Base-by-base conservation (phyloP, 1,140 invertebrate species). In the Glomeris maerens region DNA sequence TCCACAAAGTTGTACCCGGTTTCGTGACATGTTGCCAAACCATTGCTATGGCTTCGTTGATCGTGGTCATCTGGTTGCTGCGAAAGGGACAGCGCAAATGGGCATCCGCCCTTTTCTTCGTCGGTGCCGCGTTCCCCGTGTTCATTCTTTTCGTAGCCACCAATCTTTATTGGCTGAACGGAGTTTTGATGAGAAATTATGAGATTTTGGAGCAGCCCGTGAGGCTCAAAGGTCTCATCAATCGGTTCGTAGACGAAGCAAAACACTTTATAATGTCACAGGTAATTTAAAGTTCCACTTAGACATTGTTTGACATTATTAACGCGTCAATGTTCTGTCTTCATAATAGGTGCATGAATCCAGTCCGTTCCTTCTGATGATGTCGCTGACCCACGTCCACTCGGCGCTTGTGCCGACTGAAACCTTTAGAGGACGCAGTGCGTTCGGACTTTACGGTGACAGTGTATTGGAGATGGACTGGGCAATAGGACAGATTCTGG, bases 401-500 rank as follows among this genome's bases (percentile, higher is more conserved):
- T 57, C 59, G n/a, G 57, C 61, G 10, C 55, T 63, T 27, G 57
- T 57, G 31, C 45, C 55, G 13, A 50, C 53, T 13, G 25, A 52
- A 3, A 21, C 51, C 27, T 62, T 60, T 50, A n/a, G 10, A 3
- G 56, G 57, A 1, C 51, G 46, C 40, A 60, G 59, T 29, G 45
- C 49, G 22, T 55, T 59, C 52, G 60, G 55, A 25, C 51, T 55
- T 13, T 64, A 64, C 50, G 63, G 62, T 7, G 63, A 64, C 50
- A 62, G 56, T 51, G 56, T 66, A 17, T 50, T 59, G 29, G 64
- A 66, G 55, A 47, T 66, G 56, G 64, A 66, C 48, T 57, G 55
- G 51, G 57, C 56, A 25, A 52, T 66, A n/a, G 64, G 64, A 2
- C 29, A 54, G 41, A 50, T 66, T 17, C 7, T 64, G 27, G 42